These are phyloP conservation scores for Brachionus asplanchnoidis DNA, from an alignment of 1,140 invertebrate genomes.

Conservation along the genomic window DNA sequence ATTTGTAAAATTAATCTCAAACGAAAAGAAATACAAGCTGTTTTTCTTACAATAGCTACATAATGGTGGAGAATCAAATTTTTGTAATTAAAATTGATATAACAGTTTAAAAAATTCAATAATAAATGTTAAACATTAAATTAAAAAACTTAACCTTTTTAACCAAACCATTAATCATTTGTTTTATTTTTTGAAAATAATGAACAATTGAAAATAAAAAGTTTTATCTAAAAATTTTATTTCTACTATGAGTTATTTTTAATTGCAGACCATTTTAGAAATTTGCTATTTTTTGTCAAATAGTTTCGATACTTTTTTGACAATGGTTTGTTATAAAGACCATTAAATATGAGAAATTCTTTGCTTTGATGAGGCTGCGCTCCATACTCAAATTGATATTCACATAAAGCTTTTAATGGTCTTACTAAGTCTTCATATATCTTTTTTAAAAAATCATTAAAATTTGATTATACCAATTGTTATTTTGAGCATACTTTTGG, in stretches of 20 bases:
- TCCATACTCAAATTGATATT: slow-evolving; percentile 78
- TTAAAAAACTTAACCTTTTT: too few species aligned
- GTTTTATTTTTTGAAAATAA: neutral
- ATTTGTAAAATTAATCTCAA: too few species aligned
- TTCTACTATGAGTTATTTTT: neutral
- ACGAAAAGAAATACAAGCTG: too few species aligned
- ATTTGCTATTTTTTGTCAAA: slow-evolving; percentile 38
- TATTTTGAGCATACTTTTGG: neutral
- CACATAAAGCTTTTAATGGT: slow-evolving; percentile 75
- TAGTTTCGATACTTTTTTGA: slow-evolving; percentile 24
- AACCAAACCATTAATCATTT: neutral
- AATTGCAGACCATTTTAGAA: neutral
- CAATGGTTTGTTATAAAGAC: slow-evolving; percentile 69
- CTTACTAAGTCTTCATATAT: slow-evolving; percentile 65
- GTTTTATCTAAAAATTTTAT: neutral
- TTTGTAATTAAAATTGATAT: too few species aligned
- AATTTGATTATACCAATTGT: neutral
- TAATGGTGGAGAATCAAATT: too few species aligned
- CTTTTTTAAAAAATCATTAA: neutral
- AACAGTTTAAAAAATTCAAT: too few species aligned
- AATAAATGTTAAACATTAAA: too few species aligned
- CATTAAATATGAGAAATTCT: slow-evolving; percentile 77
- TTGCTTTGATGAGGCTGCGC: slow-evolving; percentile 87
- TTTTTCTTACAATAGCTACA: too few species aligned
- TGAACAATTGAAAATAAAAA: neutral